phyloP scores from a whole-genome alignment of 2,888 invertebrate genomes.

The Acleris sparsana region DNA sequence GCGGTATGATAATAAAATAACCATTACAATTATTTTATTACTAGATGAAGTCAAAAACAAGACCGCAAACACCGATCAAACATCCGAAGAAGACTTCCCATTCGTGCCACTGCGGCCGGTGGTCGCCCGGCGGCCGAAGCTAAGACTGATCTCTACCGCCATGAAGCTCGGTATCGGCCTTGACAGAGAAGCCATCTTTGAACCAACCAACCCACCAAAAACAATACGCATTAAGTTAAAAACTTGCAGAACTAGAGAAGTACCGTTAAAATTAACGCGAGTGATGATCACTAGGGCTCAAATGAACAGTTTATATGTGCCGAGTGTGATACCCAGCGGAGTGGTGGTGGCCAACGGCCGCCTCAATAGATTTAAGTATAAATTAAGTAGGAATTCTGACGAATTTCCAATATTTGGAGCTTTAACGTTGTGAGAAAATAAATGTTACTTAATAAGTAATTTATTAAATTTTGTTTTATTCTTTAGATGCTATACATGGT shows the following conservation, averaged over 20 bases:
- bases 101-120: slow-evolving; percentile 56
- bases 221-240: slow-evolving; percentile 63
- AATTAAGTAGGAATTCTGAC: slow-evolving; percentile 56
- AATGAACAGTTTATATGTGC: slow-evolving; percentile 37
- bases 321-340: slow-evolving; percentile 40
- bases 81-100: slow-evolving; percentile 60
- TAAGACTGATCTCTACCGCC: slow-evolving; percentile 53
- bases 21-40: slow-evolving; percentile 35
- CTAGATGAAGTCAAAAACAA: slow-evolving; percentile 54
- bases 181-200: slow-evolving; percentile 63
- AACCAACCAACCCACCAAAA: slow-evolving; percentile 55
- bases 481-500: no score
- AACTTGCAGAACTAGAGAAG: slow-evolving; percentile 60
- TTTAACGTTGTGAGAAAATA: slow-evolving; percentile 61
- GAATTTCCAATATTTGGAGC: slow-evolving; percentile 72
- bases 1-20: no score
- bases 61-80: slow-evolving; percentile 48
- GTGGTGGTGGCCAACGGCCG: slow-evolving; percentile 66
- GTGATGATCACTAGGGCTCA: slow-evolving; percentile 41
- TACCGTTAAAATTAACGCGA: slow-evolving; percentile 37
- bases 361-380: slow-evolving; percentile 74
- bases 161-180: slow-evolving; percentile 46
- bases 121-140: slow-evolving; percentile 54
- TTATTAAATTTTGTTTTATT: slow-evolving; percentile 15
- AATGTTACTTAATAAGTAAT: slow-evolving; percentile 27